Conservation (phyloP, 2,113 vertebrate genomes). For the Passer domesticus region DNA sequence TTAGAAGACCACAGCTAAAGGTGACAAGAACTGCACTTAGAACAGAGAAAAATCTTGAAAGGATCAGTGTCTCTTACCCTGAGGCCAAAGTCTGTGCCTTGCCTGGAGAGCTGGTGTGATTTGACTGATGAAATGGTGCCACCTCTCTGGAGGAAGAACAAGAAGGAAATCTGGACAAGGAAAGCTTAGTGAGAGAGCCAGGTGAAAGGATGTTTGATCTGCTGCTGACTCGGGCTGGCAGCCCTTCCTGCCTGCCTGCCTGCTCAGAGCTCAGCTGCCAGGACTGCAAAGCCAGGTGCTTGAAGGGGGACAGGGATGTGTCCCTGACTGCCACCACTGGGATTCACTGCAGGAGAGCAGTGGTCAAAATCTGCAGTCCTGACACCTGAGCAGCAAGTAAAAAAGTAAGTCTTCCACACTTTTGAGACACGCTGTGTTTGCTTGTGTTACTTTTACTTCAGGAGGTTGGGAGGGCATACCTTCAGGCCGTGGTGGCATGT, state of each 20-base stretch:
- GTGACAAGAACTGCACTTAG: not conserved
- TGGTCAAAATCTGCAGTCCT: not conserved
- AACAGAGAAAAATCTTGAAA: not conserved
- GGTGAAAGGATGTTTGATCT: not conserved
- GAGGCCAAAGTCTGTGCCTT: not conserved
- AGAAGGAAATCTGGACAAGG: not conserved
- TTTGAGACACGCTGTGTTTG: not conserved
- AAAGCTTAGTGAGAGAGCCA: not conserved
- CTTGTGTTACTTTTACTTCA: not conserved
- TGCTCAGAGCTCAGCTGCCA: not conserved
- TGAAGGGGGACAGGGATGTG: not conserved
- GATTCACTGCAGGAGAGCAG: not conserved
- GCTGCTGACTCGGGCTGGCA: not conserved
- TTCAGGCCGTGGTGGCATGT: not conserved
- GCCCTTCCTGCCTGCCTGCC: not conserved
- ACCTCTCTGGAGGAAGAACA: not conserved
- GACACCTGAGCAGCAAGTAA: not conserved
- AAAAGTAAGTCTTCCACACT: rapidly evolving
- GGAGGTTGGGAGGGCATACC: not conserved
- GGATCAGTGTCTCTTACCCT: not conserved
- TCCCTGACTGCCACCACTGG: not conserved
- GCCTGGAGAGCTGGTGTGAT: not conserved
- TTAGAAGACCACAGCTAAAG: not conserved
- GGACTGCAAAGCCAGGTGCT: not conserved
- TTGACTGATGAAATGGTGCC: not conserved